Evolutionary conservation across 2,888 invertebrate species (phyloP), one percentile per base, ranked within the genome.

Genomic region (Magallana nippona): DNA sequence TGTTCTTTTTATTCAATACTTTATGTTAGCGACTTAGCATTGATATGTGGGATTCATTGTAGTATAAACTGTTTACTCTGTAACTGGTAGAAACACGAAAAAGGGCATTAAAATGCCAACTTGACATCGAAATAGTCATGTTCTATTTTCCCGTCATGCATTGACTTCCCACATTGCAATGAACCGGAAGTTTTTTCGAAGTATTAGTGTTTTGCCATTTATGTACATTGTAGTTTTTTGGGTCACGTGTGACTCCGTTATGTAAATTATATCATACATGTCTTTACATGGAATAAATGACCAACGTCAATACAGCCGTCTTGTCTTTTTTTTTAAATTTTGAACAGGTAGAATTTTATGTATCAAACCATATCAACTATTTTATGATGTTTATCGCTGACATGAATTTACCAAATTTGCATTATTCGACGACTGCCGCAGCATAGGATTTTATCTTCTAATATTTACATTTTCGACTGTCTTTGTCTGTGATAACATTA

Each of bases 231-330:
- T 71, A 71, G 71, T 71, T 71, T 60, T 71, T 44, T 44, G 71
- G 27, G 71, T 71, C 71, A 71, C 27, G 15, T 71, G 71, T 71
- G 71, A 32, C 71, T 17, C 71, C 15, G 27, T 71, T 71, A 71
- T 71, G 71, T 71, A 71, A 71, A 71, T 71, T 71, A 71, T 71
- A 71, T 71, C 71, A 71, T 71, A 71, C 71, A 71, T 71, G 71
- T 71, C 71, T 71, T 71, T 71, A 32, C 71, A 71, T 71, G 71
- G 71, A 71, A 71, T 71, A 71, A 71, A 71, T 32, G 71, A 32
- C 71, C 71, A 71, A 71, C 27, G 71, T 71, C 71, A 71, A 44
- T 44, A 44, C 0, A 44, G 44, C 8, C 44, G 3, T 44, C 44
- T 44, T 5, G 44, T 44, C 44, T 44, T 44, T 5, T 44, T 44